Conservation (phyloP, 2,113 vertebrate genomes). For the Scolopax mira region DNA sequence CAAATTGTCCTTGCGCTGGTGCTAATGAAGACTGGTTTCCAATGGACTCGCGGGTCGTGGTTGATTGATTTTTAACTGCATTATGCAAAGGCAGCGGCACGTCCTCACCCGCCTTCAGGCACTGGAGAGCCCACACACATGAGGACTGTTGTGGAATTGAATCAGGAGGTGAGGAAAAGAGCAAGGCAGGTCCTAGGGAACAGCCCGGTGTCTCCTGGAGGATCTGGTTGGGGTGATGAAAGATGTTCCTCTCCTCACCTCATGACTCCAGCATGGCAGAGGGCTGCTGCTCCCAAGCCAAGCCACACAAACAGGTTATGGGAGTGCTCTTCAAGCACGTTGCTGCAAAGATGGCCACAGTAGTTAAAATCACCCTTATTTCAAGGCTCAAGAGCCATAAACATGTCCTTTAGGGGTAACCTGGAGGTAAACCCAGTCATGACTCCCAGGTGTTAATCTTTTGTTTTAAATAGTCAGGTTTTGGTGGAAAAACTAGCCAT, state of each 20-base stretch:
- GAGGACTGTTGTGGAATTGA: neutral
- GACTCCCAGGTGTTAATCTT: neutral
- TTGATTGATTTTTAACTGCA: neutral
- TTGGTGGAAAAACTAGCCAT: neutral
- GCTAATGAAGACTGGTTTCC: neutral
- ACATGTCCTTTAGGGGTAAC: neutral
- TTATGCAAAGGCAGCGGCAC: neutral
- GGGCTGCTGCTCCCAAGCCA: neutral
- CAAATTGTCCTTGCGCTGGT: neutral
- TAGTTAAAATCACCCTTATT: neutral
- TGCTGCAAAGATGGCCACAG: fast-evolving
- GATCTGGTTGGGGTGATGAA: neutral
- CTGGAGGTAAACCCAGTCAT: neutral
- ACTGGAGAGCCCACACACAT: neutral
- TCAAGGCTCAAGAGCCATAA: neutral
- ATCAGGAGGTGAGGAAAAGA: neutral
- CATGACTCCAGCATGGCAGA: neutral
- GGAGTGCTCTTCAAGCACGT: neutral
- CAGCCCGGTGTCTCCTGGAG: fast-evolving
- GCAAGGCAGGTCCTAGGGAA: neutral
- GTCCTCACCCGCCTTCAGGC: neutral
- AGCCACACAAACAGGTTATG: neutral
- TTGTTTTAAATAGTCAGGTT: neutral
- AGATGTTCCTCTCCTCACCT: neutral
- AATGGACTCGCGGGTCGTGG: neutral